Conservation (phyloP, 1,140 invertebrate species). For the Cherax destructor region DNA sequence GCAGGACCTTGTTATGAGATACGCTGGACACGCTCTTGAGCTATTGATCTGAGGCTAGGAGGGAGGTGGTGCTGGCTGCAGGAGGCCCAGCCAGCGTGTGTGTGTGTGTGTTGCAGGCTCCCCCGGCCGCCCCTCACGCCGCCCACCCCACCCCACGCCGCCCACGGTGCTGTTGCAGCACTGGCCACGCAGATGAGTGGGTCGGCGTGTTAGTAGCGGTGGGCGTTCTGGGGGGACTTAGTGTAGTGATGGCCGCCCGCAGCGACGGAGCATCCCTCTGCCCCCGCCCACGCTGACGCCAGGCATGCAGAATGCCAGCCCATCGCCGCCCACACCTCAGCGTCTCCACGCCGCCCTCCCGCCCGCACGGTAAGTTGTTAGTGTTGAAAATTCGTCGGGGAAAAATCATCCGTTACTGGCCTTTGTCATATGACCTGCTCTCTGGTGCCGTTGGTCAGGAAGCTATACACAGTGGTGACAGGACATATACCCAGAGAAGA, state of each 20-base stretch:
- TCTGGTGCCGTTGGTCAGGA: no score
- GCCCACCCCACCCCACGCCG: constrained; percentile 4
- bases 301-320: constrained; percentile 58
- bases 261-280: constrained; percentile 36
- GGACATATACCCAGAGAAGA: no score
- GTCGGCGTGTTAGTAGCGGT: constrained; percentile 40
- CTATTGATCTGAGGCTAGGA: constrained; percentile 28
- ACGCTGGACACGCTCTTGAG: constrained; percentile 28
- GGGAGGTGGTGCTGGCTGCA: background rate
- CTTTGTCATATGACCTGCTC: no score
- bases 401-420: no score
- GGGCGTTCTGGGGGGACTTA: constrained; percentile 36
- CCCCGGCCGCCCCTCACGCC: background rate
- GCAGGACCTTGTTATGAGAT: background rate
- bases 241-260: constrained; percentile 59
- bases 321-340: constrained; percentile 21
- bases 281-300: constrained; percentile 57
- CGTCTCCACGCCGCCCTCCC: constrained; percentile 37
- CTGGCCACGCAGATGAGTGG: constrained; percentile 36
- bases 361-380: constrained; percentile 15
- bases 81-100: constrained; percentile 14
- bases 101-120: background rate
- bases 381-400: no score
- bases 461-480: no score
- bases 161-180: constrained; percentile 4